These are phyloP conservation scores for Chouioia cunea DNA, from an alignment of 2,888 invertebrate species.

Conservation along the genomic window DNA sequence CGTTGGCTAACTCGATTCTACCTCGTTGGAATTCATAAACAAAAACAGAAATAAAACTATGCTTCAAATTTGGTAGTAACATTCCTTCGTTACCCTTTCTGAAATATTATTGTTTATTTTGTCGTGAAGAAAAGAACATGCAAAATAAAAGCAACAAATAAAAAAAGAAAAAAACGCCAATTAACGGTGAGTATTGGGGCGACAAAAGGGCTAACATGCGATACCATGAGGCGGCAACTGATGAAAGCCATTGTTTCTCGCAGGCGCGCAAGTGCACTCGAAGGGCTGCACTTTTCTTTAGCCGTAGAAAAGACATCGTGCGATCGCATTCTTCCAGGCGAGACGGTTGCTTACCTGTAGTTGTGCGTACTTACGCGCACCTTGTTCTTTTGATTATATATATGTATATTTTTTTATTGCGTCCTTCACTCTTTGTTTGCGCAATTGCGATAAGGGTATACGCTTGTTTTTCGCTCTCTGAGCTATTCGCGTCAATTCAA, in stretches of 20 bases:
- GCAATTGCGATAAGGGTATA: conserved; percentile 14
- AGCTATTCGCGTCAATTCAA: no score
- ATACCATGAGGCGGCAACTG: conserved; percentile 4
- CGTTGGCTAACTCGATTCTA: conserved; percentile 62
- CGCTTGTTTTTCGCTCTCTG: neutral
- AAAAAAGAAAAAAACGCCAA: neutral
- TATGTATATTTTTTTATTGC: no score
- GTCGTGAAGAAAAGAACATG: neutral
- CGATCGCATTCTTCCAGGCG: conserved; percentile 4
- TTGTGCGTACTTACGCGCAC: no score
- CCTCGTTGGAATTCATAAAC: conserved; percentile 45
- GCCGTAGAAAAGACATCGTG: conserved; percentile 23
- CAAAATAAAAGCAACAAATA: conserved; percentile 1
- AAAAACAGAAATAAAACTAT: conserved; percentile 3
- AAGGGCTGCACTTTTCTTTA: conserved; percentile 33
- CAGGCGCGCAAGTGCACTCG: conserved; percentile 26
- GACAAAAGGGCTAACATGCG: neutral
- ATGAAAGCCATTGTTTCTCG: conserved; percentile 23
- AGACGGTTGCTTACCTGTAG: neutral
- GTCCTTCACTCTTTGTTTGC: neutral
- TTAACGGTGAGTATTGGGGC: no score
- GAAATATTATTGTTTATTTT: neutral
- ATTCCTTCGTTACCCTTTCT: neutral
- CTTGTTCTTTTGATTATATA: no score
- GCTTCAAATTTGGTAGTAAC: neutral